These are phyloP conservation scores for Oceanites oceanicus DNA, from an alignment of 2,113 vertebrate species.

Conservation along the genomic window DNA sequence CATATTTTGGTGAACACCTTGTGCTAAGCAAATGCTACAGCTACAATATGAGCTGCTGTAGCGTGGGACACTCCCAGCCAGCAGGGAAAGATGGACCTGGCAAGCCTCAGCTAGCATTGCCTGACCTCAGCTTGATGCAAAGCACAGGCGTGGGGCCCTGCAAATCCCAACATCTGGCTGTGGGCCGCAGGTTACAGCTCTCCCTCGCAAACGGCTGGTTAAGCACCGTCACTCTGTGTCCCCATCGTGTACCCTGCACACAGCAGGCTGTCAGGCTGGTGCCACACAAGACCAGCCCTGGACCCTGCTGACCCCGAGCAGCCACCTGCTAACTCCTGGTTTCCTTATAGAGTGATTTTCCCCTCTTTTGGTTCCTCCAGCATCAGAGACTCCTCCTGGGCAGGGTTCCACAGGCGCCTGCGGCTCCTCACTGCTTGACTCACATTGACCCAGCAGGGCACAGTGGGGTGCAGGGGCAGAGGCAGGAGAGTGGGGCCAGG, in stretches of 20 bases:
- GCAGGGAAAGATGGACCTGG: not conserved
- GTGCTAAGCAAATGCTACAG: not conserved
- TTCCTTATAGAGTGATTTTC: not conserved
- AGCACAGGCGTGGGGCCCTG: accelerated
- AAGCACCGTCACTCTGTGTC: not conserved
- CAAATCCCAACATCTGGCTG: not conserved
- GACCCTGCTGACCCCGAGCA: not conserved
- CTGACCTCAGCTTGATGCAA: not conserved
- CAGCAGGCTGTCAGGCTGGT: not conserved
- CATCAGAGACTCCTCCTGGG: not conserved
- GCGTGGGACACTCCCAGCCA: not conserved
- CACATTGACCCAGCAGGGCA: not conserved
- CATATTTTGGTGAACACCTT: not conserved
- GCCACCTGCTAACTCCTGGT: not conserved
- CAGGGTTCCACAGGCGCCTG: not conserved
- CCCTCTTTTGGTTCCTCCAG: not conserved
- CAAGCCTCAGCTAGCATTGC: not conserved
- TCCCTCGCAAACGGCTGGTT: not conserved
- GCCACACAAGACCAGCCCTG: not conserved
- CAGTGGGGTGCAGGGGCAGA: not conserved
- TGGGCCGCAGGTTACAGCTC: not conserved
- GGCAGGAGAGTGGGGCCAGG: not conserved
- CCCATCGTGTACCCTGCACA: accelerated
- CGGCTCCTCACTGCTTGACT: not conserved
- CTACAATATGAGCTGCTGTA: accelerated